A percentile compares a stretch with the other conserved stretches of the same genome.
phyloP scores from a whole-genome alignment of 2,888 invertebrate species.

The Ochropleura leucogaster region DNA sequence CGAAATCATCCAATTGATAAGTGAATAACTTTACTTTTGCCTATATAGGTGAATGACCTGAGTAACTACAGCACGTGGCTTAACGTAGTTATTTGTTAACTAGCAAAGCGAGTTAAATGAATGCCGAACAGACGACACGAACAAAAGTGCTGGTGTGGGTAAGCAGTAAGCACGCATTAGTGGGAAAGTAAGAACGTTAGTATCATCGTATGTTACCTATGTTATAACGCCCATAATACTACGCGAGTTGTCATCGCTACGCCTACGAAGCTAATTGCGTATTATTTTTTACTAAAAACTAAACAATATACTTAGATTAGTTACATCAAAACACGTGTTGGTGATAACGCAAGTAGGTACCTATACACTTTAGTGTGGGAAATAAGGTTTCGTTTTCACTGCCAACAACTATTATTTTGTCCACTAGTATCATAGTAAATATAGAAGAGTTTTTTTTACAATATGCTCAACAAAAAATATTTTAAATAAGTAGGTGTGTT shows the following conservation, averaged over 20 bases:
- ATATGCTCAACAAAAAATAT: no score
- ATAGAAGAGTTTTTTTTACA: no score
- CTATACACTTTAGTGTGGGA: neutral
- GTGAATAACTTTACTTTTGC: slow-evolving; percentile 26
- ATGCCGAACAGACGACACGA: slow-evolving; percentile 14
- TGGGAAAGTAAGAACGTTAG: slow-evolving; percentile 31
- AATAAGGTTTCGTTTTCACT: neutral
- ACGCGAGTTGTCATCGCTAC: neutral
- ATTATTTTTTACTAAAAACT: neutral
- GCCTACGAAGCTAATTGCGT: slow-evolving; percentile 8
- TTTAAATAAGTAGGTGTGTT: no score
- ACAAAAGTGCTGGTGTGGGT: slow-evolving; percentile 23
- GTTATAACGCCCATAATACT: slow-evolving; percentile 13
- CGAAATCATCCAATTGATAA: slow-evolving; percentile 22
- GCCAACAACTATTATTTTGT: neutral
- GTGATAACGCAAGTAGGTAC: neutral
- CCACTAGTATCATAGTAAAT: no score
- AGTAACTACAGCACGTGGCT: neutral
- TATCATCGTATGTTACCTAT: slow-evolving; percentile 1
- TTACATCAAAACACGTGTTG: neutral
- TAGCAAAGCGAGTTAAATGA: slow-evolving; percentile 13
- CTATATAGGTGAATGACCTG: slow-evolving; percentile 1
- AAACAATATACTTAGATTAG: no score
- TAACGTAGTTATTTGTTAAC: slow-evolving; percentile 41
- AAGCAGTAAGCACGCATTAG: slow-evolving; percentile 31